Base-by-base conservation (phyloP, 2,888 invertebrate genomes). In the Andrena bicolor region DNA sequence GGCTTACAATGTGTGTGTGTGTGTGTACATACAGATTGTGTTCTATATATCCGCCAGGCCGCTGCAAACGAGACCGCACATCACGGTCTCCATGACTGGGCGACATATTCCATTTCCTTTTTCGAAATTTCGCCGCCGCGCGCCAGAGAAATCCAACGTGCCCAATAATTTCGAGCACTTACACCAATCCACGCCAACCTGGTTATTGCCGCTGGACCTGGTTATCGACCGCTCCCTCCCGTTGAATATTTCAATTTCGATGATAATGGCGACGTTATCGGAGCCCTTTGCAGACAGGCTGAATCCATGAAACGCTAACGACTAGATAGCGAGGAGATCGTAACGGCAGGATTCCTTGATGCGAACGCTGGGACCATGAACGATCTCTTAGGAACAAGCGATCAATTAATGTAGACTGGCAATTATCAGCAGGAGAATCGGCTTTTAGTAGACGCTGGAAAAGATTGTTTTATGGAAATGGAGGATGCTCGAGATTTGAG, bases 21-120 rank as follows among this genome's bases (percentile, higher is more conserved):
- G 20, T 51, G 10, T 35, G 3, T 20, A 20, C 16, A 30, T 23
- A 69, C 49, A 60, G 60, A 53, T 70, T 65, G 51, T 60, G 48
- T 10, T 63, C 74, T 66, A 53, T 48, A 74, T 35, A n/a, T 26
- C 5, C 20, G 56, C 48, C 30, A 28, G 65, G 64, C 63, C 66
- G 69, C 20, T 51, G 60, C 82, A 60, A 79, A 80, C 80, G 60
- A 71, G 63, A 77, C 74, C 64, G 76, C 77, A 73, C 68, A 71
- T 76, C 72, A 64, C 71, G 60, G 64, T 76, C 71, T 78, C 63
- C 78, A 63, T 23, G 60, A 80, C 58, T 56, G 35, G 26, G n/a
- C 68, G 63, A 49, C 60, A 16, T 51, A 63, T 76, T 76, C 77
- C 41, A 70, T 74, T 76, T 73, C 71, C 78, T 74, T 85, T 80